These are phyloP conservation scores for Macrosteles quadrilineatus DNA, from an alignment of 1,140 invertebrate species.

Conservation along the genomic window DNA sequence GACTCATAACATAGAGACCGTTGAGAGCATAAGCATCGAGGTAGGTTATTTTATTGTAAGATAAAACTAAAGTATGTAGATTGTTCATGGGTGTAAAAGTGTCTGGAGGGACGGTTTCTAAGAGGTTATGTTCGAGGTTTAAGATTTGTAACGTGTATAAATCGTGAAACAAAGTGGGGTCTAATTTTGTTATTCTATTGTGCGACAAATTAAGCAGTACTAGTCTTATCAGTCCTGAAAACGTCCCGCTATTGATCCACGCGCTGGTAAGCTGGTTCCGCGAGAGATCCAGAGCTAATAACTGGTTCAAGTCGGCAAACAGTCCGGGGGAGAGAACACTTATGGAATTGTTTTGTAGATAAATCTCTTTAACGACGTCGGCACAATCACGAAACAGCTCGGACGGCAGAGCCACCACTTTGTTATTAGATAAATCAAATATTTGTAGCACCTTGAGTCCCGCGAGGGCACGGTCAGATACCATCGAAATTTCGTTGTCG, in stretches of 20 bases:
- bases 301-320: slow-evolving; percentile 79
- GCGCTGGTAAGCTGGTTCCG: slow-evolving; percentile 81
- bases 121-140: slow-evolving; percentile 74
- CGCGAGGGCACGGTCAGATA: slow-evolving; percentile 76
- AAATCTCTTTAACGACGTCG: slow-evolving; percentile 79
- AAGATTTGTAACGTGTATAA: slow-evolving; percentile 81
- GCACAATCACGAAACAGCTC: slow-evolving; percentile 77
- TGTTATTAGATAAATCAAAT: slow-evolving; percentile 83
- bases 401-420: slow-evolving; percentile 82
- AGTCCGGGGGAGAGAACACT: slow-evolving; percentile 75
- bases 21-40: slow-evolving; percentile 76
- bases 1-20: slow-evolving; percentile 74
- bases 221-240: slow-evolving; percentile 82
- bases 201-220: slow-evolving; percentile 83
- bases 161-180: slow-evolving; percentile 77
- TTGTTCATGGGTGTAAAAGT: slow-evolving; percentile 83
- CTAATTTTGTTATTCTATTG: slow-evolving; percentile 78
- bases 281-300: slow-evolving; percentile 84
- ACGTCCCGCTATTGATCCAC: slow-evolving; percentile 80
- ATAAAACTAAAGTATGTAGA: slow-evolving; percentile 76
- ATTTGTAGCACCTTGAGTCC: slow-evolving; percentile 76
- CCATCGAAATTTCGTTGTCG: slow-evolving; percentile 82
- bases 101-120: slow-evolving; percentile 76
- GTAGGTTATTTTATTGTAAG: slow-evolving; percentile 74
- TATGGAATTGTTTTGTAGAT: slow-evolving; percentile 86